Evolutionary conservation across 1,140 invertebrate species (phyloP).

Genomic region (Nephotettix cincticeps): DNA sequence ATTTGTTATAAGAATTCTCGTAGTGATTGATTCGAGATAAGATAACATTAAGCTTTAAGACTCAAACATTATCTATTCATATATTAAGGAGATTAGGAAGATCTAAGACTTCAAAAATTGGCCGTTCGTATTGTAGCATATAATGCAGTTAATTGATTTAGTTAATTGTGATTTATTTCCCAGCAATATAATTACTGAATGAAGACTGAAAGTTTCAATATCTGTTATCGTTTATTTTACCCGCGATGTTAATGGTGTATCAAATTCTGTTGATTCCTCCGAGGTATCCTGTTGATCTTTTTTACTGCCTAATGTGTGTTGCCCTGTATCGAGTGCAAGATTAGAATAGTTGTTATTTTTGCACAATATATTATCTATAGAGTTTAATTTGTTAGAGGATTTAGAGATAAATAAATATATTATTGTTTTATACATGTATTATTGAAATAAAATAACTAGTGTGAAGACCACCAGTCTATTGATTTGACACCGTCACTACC

Average conservation of each 20-base stretch:
- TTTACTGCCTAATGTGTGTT: background rate
- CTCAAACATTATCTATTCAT: too few relatives aligned
- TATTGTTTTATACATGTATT: background rate
- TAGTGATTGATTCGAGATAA: too few relatives aligned
- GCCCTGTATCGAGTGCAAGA: background rate
- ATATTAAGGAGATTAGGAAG: too few relatives aligned
- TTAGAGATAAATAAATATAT: conserved; percentile 8
- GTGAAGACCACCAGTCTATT: too few relatives aligned
- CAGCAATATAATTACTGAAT: background rate
- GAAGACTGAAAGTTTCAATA: background rate
- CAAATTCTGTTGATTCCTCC: background rate
- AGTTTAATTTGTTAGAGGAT: conserved; percentile 14
- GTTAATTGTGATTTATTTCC: background rate
- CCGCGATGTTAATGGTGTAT: background rate
- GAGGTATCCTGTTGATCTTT: background rate
- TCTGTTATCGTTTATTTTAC: background rate
- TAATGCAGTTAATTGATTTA: too few relatives aligned
- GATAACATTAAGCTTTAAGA: too few relatives aligned
- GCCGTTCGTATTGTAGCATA: too few relatives aligned
- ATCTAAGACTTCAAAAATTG: too few relatives aligned
- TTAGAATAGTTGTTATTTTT: conserved; percentile 16
- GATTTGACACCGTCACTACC: too few relatives aligned
- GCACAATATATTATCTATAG: background rate
- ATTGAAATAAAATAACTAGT: too few relatives aligned
- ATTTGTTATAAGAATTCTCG: too few relatives aligned